Conservation (phyloP, 2,888 invertebrate genomes). For the Hydriomena furcata region DNA sequence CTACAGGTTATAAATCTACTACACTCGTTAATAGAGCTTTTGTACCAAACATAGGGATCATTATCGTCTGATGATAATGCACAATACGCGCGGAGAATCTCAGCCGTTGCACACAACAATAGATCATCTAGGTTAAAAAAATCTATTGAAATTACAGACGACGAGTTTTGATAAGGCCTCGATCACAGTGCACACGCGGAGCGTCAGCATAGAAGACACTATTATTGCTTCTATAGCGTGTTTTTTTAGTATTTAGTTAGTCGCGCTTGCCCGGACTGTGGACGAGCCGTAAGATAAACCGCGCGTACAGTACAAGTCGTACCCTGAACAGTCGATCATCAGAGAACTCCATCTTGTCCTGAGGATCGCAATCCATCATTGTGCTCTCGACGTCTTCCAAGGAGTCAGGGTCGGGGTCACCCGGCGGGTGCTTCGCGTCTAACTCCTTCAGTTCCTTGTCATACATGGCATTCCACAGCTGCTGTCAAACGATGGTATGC, state of each 20-base stretch:
- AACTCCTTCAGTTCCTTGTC: conserved; percentile 60
- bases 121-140: not conserved
- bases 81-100: conserved; percentile 9
- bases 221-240: too few relatives aligned
- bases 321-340: conserved; percentile 66
- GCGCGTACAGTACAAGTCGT: conserved; percentile 12
- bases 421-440: conserved; percentile 57
- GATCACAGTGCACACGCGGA: too few relatives aligned
- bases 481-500: conserved; percentile 31
- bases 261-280: too few relatives aligned
- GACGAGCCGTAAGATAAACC: not conserved
- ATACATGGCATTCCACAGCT: conserved; percentile 65
- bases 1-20: not conserved
- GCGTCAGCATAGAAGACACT: too few relatives aligned
- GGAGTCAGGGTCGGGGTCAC: conserved; percentile 60
- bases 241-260: too few relatives aligned
- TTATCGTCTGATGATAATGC: conserved; percentile 6
- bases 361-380: conserved; percentile 77
- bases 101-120: not conserved
- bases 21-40: conserved; percentile 1
- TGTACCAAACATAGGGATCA: not conserved
- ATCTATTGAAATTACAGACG: not conserved
- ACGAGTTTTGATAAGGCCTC: too few relatives aligned
- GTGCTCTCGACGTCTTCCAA: conserved; percentile 71
- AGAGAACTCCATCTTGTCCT: conserved; percentile 66